Evolutionary conservation across 53 echinoderm and acorn worm genomes (phyloP), one percentile per base, ranked within the genome.

Genomic region (Crossaster papposus): DNA sequence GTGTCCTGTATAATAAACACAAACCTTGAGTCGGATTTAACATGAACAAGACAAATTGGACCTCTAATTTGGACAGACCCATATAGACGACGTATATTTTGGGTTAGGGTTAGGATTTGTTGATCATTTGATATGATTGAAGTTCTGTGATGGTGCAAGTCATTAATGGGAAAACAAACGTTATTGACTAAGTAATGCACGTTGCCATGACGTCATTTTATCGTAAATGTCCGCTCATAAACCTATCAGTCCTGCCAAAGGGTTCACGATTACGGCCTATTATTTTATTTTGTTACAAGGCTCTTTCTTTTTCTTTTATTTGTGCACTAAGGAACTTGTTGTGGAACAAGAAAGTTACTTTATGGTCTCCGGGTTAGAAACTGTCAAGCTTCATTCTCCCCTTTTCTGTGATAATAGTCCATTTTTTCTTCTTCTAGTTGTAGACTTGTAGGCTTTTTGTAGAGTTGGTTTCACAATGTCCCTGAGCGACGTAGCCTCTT

Each of bases 401-500:
- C 58, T 68, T 68, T 68, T 68, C 22, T 68, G 68, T 23, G 68
- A 28, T 68, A 28, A 68, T 26, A 26, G 11, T 68, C 28, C 24
- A 24, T 68, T 26, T 1, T n/a, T 68, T n/a, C 9, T 44, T 44
- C 9, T 68, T 68, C 5, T 68, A 68, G 24, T 68, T 68, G 68
- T 28, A 68, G 28, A 12, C 24, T 68, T 68, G 68, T 28, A 68
- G 28, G 28, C 24, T 28, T 26, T 68, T 11, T 26, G n/a, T 68
- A 28, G 11, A n/a, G 68, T 68, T 68, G 68, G n/a, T 68, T 68
- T 68, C 7, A 4, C 33, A 36, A 83, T 38, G 38, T 83, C 83
- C 83, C 26, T 44, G 26, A 83, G 83, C 83, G 36, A 64, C 37
- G 29, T n/a, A 38, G 26, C 37, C 73, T 73, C 73, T 73, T 84